These are phyloP conservation scores for Helicoverpa assulta DNA, from an alignment of 2,888 invertebrate genomes.

Conservation along the genomic window DNA sequence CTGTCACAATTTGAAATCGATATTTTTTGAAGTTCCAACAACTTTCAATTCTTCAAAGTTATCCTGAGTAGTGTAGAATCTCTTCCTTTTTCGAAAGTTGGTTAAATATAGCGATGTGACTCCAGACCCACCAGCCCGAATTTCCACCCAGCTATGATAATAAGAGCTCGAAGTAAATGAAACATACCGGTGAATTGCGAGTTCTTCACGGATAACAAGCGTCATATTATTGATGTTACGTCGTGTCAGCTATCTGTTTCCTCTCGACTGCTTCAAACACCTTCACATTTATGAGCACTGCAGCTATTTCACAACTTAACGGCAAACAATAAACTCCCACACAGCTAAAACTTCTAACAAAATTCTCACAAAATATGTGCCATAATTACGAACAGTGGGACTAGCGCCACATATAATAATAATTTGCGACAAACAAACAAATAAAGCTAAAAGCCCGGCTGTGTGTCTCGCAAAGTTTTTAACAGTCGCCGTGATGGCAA, in stretches of 20 bases:
- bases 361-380: slow-evolving; percentile 3
- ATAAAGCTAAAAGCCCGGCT: slow-evolving; percentile 55
- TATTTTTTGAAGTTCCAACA: too few relatives aligned
- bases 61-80: too few relatives aligned
- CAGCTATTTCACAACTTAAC: not conserved
- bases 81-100: too few relatives aligned
- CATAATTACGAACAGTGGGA: slow-evolving; percentile 27
- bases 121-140: too few relatives aligned
- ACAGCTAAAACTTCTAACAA: slow-evolving; percentile 7
- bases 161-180: too few relatives aligned
- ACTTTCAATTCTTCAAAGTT: too few relatives aligned
- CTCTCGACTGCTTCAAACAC: not conserved
- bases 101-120: too few relatives aligned
- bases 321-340: not conserved
- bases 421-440: slow-evolving; percentile 59
- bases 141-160: too few relatives aligned
- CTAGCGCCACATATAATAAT: slow-evolving; percentile 24
- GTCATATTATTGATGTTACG: not conserved
- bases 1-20: not conserved
- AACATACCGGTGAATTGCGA: not conserved
- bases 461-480: slow-evolving; percentile 48
- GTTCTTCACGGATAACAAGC: not conserved
- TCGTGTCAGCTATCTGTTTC: not conserved
- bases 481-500: slow-evolving; percentile 52
- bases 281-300: not conserved